Evolutionary conservation across 1,140 invertebrate species (phyloP).

Genomic region (Aleiodes sp.): DNA sequence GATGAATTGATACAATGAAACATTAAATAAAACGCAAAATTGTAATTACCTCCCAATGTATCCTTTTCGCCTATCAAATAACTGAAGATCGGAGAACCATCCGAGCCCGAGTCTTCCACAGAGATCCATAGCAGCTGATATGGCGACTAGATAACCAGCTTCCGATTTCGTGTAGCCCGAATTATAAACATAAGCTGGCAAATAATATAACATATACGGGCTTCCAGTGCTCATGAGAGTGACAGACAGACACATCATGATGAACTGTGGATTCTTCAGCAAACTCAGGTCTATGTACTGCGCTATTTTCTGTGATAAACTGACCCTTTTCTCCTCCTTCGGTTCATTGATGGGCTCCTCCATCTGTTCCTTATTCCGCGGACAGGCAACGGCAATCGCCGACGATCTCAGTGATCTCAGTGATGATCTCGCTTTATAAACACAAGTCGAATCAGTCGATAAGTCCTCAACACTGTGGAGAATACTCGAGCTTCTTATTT

Average conservation of each 20-base stretch:
- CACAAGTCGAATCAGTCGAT: constrained; percentile 78
- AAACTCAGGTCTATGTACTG: constrained; percentile 75
- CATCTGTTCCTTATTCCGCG: constrained; percentile 47
- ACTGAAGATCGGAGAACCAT: constrained; percentile 75
- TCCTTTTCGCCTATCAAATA: constrained; percentile 76
- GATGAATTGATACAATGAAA: not conserved
- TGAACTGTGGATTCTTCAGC: constrained; percentile 74
- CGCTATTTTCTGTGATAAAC: constrained; percentile 57
- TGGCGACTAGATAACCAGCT: constrained; percentile 76
- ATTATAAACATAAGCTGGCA: constrained; percentile 76
- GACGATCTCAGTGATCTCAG: constrained; percentile 53
- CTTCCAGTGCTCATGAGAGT: constrained; percentile 80
- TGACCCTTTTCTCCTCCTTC: constrained; percentile 38
- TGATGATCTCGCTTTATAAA: constrained; percentile 73
- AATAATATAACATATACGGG: constrained; percentile 78
- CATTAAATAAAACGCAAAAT: not conserved
- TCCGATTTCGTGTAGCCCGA: constrained; percentile 75
- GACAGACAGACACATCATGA: constrained; percentile 76
- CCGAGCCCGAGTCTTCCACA: constrained; percentile 75
- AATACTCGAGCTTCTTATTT: constrained; percentile 74
- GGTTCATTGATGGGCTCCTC: constrained; percentile 15
- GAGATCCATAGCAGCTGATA: constrained; percentile 76
- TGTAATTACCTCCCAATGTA: constrained; percentile 73
- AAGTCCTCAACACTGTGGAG: constrained; percentile 78
- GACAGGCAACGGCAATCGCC: constrained; percentile 52